A percentile compares a stretch with the other conserved stretches of the same genome.
Evolutionary conservation across 92 coral and sea anemone species (phyloP).

Genomic region (Paragorgia papillata): DNA sequence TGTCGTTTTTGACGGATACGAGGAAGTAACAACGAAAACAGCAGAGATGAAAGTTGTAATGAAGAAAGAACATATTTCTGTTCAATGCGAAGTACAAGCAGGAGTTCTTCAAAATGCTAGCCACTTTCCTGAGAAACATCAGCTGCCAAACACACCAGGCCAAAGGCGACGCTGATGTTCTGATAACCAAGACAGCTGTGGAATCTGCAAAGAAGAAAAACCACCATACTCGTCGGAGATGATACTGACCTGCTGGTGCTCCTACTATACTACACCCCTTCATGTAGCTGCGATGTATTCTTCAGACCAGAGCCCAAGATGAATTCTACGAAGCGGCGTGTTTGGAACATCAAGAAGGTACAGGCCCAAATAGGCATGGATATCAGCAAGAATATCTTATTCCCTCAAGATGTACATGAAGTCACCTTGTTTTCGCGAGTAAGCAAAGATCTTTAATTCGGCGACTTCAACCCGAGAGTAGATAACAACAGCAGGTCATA

Average conservation of each 20-base stretch:
- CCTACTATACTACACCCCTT: constrained; percentile 28
- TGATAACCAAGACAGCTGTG: constrained; percentile 56
- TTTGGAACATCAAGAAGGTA: constrained; percentile 55
- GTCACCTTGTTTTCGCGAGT: constrained; percentile 44
- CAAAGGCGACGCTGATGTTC: constrained; percentile 55
- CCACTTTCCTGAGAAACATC: background rate
- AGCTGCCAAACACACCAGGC: constrained; percentile 48
- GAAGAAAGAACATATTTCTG: constrained; percentile 18
- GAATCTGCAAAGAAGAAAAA: constrained; percentile 22
- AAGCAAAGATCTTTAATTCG: constrained; percentile 52
- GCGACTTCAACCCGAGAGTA: constrained; percentile 28
- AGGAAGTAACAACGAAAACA: constrained; percentile 22
- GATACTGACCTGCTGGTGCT: constrained; percentile 61
- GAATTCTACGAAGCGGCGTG: constrained; percentile 39
- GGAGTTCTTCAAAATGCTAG: constrained; percentile 36
- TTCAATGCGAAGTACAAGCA: constrained; percentile 51
- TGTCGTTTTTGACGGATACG: constrained; percentile 49
- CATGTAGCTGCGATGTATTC: constrained; percentile 9
- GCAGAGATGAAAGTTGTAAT: too few relatives aligned
- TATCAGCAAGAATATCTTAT: constrained; percentile 36
- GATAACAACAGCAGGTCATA: constrained; percentile 57
- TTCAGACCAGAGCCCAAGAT: constrained; percentile 54
- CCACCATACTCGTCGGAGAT: constrained; percentile 53
- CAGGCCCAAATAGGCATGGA: constrained; percentile 35
- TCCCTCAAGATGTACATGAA: constrained; percentile 52